Evolutionary conservation across 2,113 vertebrate species (phyloP).

Genomic region (Anoplopoma fimbria): DNA sequence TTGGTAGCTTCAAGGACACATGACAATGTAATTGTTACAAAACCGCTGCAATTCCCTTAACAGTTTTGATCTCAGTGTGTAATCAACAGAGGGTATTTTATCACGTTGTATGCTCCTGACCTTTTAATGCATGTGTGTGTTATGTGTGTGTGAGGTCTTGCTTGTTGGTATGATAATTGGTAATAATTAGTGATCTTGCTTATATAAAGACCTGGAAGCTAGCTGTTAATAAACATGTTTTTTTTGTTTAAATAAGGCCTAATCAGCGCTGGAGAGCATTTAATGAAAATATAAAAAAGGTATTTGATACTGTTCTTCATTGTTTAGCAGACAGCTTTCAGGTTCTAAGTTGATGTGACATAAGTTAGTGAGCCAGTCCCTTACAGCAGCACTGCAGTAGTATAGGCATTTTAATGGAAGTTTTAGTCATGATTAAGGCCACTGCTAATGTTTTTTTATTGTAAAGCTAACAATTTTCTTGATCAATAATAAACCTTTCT

Average conservation of each 20-base stretch:
- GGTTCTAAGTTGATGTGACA: background rate
- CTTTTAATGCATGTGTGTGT: background rate
- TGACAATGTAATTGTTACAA: conserved; percentile 26
- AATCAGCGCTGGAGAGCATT: conserved; percentile 15
- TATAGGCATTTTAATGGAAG: background rate
- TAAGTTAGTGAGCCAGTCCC: background rate
- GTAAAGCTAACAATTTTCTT: conserved; percentile 9
- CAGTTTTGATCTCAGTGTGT: conserved; percentile 20
- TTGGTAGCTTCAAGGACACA: conserved; percentile 46
- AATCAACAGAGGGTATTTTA: conserved; percentile 27
- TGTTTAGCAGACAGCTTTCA: conserved; percentile 3
- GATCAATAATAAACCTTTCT: background rate
- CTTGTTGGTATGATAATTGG: conserved; percentile 22
- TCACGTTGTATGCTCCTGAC: conserved; percentile 13
- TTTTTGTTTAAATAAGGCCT: background rate
- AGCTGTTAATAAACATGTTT: background rate
- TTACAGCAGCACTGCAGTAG: background rate
- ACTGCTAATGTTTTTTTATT: background rate
- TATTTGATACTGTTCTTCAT: background rate
- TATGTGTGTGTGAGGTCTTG: conserved; percentile 1
- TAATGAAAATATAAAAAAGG: conserved; percentile 14
- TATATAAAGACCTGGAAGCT: conserved; percentile 5
- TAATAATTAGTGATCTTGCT: conserved; percentile 16
- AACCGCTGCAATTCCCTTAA: conserved; percentile 13
- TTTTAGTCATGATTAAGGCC: background rate